A percentile compares a stretch with the other conserved stretches of the same genome.
Evolutionary conservation across 2,113 vertebrate species (phyloP).

Genomic region (Bos javanicus): DNA sequence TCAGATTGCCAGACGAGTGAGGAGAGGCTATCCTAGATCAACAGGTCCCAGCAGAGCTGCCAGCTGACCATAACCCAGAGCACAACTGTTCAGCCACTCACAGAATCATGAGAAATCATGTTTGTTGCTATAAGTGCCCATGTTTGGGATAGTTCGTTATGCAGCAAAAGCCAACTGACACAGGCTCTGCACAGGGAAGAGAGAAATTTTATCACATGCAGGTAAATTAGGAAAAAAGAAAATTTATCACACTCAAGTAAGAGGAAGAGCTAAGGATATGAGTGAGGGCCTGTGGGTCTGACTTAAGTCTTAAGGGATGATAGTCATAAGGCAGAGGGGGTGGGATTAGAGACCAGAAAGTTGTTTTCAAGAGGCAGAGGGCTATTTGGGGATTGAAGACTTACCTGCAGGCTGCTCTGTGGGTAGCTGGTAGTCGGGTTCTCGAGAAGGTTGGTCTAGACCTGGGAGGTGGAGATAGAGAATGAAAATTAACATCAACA

Average conservation of each 20-base stretch:
- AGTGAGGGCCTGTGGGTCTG: background rate
- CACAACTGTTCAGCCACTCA: background rate
- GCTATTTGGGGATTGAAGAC: background rate
- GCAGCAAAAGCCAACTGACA: background rate
- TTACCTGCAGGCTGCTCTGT: slow-evolving; percentile 55
- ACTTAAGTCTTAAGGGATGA: background rate
- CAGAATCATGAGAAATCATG: background rate
- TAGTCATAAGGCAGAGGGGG: background rate
- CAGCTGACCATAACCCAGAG: background rate
- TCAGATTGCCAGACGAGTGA: background rate
- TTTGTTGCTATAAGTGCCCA: background rate
- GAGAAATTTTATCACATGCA: background rate
- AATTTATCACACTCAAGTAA: background rate
- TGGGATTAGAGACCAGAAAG: background rate
- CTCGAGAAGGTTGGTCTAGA: slow-evolving; percentile 50
- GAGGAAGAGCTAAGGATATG: background rate
- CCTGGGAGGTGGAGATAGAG: background rate
- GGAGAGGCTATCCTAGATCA: background rate
- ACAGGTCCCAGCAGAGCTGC: background rate
- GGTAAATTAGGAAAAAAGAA: background rate
- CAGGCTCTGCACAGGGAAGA: background rate
- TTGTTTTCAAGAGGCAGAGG: background rate
- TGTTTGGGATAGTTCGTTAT: background rate
- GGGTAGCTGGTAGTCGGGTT: slow-evolving; percentile 32
- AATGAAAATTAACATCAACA: background rate